Evolutionary conservation across 2,888 invertebrate genomes (phyloP).

Genomic region (Abrostola tripartita): DNA sequence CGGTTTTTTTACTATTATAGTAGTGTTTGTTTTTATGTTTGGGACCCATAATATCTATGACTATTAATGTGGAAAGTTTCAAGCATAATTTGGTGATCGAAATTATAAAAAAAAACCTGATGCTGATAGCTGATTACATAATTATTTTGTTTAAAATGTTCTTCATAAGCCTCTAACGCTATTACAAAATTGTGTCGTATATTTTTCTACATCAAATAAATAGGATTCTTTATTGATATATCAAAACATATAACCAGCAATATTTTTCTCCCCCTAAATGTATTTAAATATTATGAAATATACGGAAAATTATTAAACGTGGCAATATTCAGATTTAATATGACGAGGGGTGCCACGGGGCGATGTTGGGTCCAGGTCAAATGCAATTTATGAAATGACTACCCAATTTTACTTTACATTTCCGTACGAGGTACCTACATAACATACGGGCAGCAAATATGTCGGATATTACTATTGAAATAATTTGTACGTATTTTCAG

Average conservation of each 20-base stretch:
- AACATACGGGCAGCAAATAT: slow-evolving; percentile 41
- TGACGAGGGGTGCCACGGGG: slow-evolving; percentile 49
- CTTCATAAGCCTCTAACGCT: neutral
- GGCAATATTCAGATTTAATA: slow-evolving; percentile 72
- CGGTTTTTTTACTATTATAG: too few relatives aligned
- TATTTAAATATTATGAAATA: slow-evolving; percentile 52
- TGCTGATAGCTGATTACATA: too few relatives aligned
- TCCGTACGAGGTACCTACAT: slow-evolving; percentile 51
- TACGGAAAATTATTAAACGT: slow-evolving; percentile 55
- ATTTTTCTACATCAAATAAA: neutral
- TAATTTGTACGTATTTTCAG: neutral
- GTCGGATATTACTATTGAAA: neutral
- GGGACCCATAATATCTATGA: too few relatives aligned
- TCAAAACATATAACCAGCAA: slow-evolving; percentile 3
- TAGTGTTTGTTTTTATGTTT: too few relatives aligned
- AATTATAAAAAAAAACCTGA: too few relatives aligned
- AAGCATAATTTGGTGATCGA: too few relatives aligned
- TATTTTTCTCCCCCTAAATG: slow-evolving; percentile 12
- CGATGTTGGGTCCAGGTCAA: slow-evolving; percentile 60
- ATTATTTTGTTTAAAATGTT: too few relatives aligned
- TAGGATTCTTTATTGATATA: slow-evolving; percentile 2
- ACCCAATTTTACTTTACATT: slow-evolving; percentile 75
- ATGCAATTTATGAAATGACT: slow-evolving; percentile 78
- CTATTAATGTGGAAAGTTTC: too few relatives aligned
- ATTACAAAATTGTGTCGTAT: neutral